Conservation (phyloP, 2,888 invertebrate species). For the Plemyria rubiginata region DNA sequence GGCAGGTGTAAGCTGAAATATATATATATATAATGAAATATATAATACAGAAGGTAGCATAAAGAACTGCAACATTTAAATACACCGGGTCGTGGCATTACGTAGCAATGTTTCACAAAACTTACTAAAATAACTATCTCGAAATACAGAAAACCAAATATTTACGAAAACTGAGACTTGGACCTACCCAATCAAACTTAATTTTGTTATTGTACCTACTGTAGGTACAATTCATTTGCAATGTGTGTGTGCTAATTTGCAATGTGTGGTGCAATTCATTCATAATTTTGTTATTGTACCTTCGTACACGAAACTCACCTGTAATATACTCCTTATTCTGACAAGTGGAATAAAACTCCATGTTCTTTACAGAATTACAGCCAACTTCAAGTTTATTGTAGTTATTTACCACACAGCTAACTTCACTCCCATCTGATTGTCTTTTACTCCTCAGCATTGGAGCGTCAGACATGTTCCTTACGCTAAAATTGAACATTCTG, state of each 20-base stretch:
- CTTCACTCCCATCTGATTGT: slow-evolving; percentile 63
- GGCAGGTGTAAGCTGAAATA: slow-evolving; percentile 92
- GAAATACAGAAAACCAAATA: too few species aligned
- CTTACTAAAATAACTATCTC: too few species aligned
- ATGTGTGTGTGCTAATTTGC: too few species aligned
- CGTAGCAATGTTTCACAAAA: too few species aligned
- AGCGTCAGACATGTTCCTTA: slow-evolving; percentile 73
- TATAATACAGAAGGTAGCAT: not conserved
- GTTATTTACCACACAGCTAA: slow-evolving; percentile 81
- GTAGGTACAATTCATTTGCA: too few species aligned
- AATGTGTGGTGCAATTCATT: too few species aligned
- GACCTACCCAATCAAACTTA: too few species aligned
- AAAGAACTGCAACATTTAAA: too few species aligned
- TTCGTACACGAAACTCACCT: slow-evolving; percentile 74
- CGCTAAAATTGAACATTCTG: slow-evolving; percentile 77
- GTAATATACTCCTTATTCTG: slow-evolving; percentile 88
- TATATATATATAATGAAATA: too few species aligned
- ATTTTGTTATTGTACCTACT: too few species aligned
- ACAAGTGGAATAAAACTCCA: slow-evolving; percentile 92
- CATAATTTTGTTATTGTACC: not conserved
- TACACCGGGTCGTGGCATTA: too few species aligned
- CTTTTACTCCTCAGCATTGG: slow-evolving; percentile 73
- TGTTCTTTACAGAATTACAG: slow-evolving; percentile 90
- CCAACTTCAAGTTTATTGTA: slow-evolving; percentile 90
- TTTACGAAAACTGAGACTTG: too few species aligned